These are phyloP conservation scores for Isichthys henryi DNA, from an alignment of 2,113 vertebrate species.

Conservation along the genomic window DNA sequence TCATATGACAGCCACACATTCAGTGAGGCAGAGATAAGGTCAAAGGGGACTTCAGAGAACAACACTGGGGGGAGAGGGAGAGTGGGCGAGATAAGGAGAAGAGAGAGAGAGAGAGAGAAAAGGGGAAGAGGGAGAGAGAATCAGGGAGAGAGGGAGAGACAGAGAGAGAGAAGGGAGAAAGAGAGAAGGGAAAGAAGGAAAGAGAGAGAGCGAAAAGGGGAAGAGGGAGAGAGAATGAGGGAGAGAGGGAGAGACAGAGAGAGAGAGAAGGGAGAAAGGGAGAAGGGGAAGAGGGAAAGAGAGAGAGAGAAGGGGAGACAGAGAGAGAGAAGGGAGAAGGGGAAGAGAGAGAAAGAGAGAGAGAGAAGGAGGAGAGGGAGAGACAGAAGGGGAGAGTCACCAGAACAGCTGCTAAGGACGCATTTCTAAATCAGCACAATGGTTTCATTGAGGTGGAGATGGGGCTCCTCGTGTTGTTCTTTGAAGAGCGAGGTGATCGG, in stretches of 20 bases:
- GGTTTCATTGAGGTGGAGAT: neutral
- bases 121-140: too few relatives aligned
- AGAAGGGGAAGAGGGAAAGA: too few relatives aligned
- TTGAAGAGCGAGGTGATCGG: neutral
- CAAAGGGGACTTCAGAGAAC: neutral
- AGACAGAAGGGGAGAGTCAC: neutral
- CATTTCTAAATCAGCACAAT: constrained; percentile 12
- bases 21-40: neutral
- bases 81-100: neutral
- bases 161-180: neutral
- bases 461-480: neutral
- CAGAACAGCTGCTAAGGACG: neutral
- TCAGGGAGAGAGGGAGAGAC: neutral
- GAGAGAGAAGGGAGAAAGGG: too few relatives aligned
- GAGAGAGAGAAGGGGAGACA: too few relatives aligned
- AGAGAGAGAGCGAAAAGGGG: too few relatives aligned
- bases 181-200: too few relatives aligned
- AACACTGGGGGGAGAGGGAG: neutral
- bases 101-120: neutral
- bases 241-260: too few relatives aligned
- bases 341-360: too few relatives aligned
- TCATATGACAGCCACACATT: constrained; percentile 4
- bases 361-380: too few relatives aligned
- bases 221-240: neutral
- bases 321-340: too few relatives aligned